Conservation (phyloP, 2,797 vertebrate species). For the Paratrypauchen microcephalus region DNA sequence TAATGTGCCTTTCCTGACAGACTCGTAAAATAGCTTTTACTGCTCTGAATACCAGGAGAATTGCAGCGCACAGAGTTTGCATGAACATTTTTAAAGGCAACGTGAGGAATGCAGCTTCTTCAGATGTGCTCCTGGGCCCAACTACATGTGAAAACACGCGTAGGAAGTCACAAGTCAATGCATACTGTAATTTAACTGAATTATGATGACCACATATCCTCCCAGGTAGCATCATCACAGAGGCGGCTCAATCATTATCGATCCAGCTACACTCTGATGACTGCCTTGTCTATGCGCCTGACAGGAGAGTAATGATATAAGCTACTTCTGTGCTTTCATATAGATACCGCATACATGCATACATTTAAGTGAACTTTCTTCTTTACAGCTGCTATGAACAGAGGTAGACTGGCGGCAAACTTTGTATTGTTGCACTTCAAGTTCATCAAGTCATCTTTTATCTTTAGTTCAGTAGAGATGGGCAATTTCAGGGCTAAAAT, state of each 20-base stretch:
- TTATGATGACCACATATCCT: conserved; percentile 81
- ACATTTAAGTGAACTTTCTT: background rate
- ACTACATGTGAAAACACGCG: conserved; percentile 81
- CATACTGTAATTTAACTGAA: conserved; percentile 83
- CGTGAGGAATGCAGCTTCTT: conserved; percentile 78
- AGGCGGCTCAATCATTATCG: conserved; percentile 70
- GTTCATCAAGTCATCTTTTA: too few relatives aligned
- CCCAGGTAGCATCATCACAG: conserved; percentile 67
- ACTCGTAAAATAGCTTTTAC: conserved; percentile 82
- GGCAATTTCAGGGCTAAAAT: too few relatives aligned
- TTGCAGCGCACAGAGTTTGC: conserved; percentile 75
- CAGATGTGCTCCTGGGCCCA: conserved; percentile 72
- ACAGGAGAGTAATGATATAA: conserved; percentile 46
- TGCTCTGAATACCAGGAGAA: conserved; percentile 79
- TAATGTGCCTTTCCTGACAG: conserved; percentile 77
- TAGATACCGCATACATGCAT: conserved; percentile 1
- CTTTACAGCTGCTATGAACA: background rate
- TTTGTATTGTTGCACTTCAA: background rate
- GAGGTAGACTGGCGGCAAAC: background rate
- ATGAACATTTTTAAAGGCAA: conserved; percentile 77
- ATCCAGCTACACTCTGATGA: conserved; percentile 62
- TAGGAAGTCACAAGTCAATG: conserved; percentile 78
- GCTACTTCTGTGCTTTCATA: conserved; percentile 19
- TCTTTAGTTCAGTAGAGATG: too few relatives aligned
- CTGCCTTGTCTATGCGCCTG: conserved; percentile 48